Evolutionary conservation across 1,140 invertebrate species (phyloP).

Genomic region (Acyrthosiphon pisum): DNA sequence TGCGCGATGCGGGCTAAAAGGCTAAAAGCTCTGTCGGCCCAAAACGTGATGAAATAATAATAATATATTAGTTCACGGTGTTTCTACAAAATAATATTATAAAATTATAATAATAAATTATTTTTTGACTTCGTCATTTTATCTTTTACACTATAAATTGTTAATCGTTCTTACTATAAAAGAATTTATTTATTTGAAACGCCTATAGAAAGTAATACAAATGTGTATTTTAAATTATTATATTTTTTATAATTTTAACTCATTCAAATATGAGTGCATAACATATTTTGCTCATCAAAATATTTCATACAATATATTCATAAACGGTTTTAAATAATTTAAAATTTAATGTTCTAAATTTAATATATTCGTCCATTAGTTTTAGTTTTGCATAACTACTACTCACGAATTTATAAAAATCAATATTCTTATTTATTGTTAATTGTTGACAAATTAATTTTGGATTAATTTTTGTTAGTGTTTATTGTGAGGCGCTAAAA

Average conservation of each 20-base stretch:
- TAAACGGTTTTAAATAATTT: not conserved
- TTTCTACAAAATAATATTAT: not conserved
- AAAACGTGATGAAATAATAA: not conserved
- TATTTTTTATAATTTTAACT: not conserved
- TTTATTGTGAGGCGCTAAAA: not conserved
- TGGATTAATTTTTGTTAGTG: too few species aligned
- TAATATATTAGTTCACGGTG: not conserved
- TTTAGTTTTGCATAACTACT: not conserved
- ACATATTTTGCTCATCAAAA: not conserved
- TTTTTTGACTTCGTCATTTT: not conserved
- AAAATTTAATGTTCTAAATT: not conserved
- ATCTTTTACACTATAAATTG: not conserved
- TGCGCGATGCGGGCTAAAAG: not conserved
- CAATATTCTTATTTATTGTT: too few species aligned
- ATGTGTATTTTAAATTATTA: too few species aligned
- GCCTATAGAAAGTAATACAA: too few species aligned
- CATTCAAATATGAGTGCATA: not conserved
- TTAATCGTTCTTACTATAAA: not conserved
- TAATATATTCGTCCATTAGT: not conserved
- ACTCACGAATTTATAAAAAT: too few species aligned
- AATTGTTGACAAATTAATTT: too few species aligned
- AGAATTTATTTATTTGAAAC: too few species aligned
- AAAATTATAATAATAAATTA: not conserved
- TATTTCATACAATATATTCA: not conserved
- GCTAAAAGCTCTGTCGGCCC: not conserved